Evolutionary conservation across 2,113 vertebrate genomes (phyloP), one percentile per base, ranked within the genome.

Genomic region (Bufo bufo): DNA sequence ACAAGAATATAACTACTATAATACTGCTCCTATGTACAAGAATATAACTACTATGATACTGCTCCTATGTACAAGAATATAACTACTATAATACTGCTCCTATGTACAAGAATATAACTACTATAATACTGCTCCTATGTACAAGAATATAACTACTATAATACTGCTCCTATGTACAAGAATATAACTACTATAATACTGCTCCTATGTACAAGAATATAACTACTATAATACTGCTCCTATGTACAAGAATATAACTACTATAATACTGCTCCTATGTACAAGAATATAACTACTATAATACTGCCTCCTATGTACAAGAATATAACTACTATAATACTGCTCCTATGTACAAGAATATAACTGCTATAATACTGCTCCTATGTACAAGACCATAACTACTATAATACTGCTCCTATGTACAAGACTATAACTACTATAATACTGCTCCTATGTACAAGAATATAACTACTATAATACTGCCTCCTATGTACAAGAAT

Each of bases 381-480:
- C 59, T 58, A 58, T 58, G 11, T 58, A 58, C 56, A 58, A 58
- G 56, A 58, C 4, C 11, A 61, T 61, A 61, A 61, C 58, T 17
- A 61, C 58, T 61, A 61, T 61, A 61, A 65, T 65, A 65, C 61
- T 65, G 19, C 61, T n/a, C 61, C 63, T 58, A 58, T 58, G 5
- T 58, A 61, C 59, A 61, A 61, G 59, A 61, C 17, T 61, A 61
- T 61, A 61, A 61, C 59, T 61, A 61, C 59, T 69, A 69, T 69
- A 69, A 69, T 69, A 69, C 65, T 69, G 9, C 65, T 13, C 65
- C 65, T 69, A 69, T 69, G 10, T 69, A 69, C 65, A 69, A 33
- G 65, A 69, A 69, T 69, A 69, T 69, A 69, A 69, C 65, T 69
- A 69, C 65, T 69, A 69, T 69, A 69, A 69, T 69, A 69, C 65